Percentiles rank a stretch among this genome's conserved stretches.
These are phyloP conservation scores for Urosaurus nigricauda DNA, from an alignment of 2,797 vertebrate species.

Conservation along the genomic window DNA sequence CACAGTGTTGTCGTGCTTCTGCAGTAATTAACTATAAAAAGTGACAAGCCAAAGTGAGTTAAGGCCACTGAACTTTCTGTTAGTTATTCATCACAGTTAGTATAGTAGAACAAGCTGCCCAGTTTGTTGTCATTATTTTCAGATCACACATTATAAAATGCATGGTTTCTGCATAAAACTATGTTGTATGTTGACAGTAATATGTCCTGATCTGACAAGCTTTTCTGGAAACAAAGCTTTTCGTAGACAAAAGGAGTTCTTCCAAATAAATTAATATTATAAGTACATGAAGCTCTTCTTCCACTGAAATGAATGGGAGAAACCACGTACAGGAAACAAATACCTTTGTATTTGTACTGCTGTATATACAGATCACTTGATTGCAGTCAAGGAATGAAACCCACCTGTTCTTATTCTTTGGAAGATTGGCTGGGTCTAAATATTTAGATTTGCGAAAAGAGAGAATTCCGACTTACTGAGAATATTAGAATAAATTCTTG, in stretches of 20 bases:
- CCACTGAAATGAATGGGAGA: background rate
- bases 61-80: slow-evolving; percentile 19
- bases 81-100: slow-evolving; percentile 27
- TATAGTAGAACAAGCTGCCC: slow-evolving; percentile 3
- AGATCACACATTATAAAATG: background rate
- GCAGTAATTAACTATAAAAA: slow-evolving; percentile 31
- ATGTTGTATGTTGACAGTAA: background rate
- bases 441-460: background rate
- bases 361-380: background rate
- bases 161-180: background rate
- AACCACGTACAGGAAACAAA: background rate
- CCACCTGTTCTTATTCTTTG: background rate
- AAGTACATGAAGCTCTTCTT: too few relatives aligned
- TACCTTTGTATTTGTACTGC: background rate
- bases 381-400: background rate
- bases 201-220: background rate
- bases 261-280: background rate
- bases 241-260: background rate
- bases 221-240: background rate
- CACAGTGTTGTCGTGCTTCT: slow-evolving; percentile 38
- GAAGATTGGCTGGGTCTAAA: background rate
- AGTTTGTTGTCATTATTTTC: background rate
- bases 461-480: background rate
- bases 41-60: background rate
- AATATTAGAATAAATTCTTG: background rate